Conservation (phyloP, 2,797 vertebrate species). For the Dipus sagitta region DNA sequence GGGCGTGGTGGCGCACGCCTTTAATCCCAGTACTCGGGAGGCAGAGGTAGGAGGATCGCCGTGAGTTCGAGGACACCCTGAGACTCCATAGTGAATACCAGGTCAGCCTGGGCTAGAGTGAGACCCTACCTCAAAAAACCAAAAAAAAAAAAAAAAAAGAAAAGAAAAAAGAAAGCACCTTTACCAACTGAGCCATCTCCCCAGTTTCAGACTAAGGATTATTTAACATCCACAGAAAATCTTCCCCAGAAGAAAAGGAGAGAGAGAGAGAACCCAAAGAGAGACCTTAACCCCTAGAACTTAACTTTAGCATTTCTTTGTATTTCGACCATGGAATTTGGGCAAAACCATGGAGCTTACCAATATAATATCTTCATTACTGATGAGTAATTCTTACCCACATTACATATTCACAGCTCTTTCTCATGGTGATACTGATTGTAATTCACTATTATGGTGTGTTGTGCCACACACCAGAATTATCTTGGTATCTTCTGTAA, state of each 20-base stretch:
- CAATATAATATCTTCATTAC: background rate
- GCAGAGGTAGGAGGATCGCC: no score
- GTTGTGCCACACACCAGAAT: background rate
- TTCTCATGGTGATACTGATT: conserved; percentile 48
- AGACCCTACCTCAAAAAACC: no score
- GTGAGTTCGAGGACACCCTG: no score
- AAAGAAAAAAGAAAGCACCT: no score
- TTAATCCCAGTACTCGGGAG: no score
- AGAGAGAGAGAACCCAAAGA: background rate
- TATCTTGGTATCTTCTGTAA: background rate
- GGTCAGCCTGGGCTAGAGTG: no score
- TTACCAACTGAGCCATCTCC: no score
- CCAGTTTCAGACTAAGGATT: no score
- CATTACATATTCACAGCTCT: conserved; percentile 28
- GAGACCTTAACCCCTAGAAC: background rate
- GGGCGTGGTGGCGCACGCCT: no score
- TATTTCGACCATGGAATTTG: background rate
- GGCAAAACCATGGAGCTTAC: conserved; percentile 7
- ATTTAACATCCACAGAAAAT: background rate
- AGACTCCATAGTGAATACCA: no score
- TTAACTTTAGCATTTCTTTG: conserved; percentile 6
- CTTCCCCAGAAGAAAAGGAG: background rate
- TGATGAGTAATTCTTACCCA: background rate
- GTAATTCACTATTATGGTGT: background rate
- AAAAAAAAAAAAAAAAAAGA: no score